A percentile compares a stretch with the other conserved stretches of the same genome.
Conservation (phyloP, 2,797 vertebrate genomes). For the Anomalospiza imberbis region DNA sequence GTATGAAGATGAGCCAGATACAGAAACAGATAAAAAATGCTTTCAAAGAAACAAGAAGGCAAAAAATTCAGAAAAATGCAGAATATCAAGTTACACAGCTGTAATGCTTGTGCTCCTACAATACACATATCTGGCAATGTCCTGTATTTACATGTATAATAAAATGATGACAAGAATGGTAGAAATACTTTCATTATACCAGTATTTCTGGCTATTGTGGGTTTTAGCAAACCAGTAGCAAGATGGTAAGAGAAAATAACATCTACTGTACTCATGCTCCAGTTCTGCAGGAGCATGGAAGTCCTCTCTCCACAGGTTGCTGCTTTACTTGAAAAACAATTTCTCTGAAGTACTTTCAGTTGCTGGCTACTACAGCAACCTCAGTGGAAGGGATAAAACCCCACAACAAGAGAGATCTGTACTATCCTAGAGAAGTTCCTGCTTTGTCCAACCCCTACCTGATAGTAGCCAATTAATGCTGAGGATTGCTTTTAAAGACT, state of each 20-base stretch:
- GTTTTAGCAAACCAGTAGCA: not conserved
- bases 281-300: not conserved
- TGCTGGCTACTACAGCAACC: not conserved
- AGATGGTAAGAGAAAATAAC: not conserved
- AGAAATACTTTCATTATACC: not conserved
- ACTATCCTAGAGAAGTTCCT: not conserved
- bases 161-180: not conserved
- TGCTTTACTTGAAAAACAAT: not conserved
- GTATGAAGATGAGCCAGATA: not conserved
- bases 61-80: not conserved
- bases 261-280: not conserved
- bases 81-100: not conserved
- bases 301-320: not conserved
- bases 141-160: not conserved
- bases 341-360: not conserved
- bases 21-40: not conserved
- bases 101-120: not conserved
- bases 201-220: not conserved
- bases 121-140: fast-evolving
- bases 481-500: not conserved
- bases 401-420: not conserved
- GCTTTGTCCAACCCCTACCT: not conserved
- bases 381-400: not conserved
- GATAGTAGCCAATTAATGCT: not conserved
- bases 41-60: not conserved